Conservation (phyloP, 1,140 invertebrate species). For the Bombyx mandarina region DNA sequence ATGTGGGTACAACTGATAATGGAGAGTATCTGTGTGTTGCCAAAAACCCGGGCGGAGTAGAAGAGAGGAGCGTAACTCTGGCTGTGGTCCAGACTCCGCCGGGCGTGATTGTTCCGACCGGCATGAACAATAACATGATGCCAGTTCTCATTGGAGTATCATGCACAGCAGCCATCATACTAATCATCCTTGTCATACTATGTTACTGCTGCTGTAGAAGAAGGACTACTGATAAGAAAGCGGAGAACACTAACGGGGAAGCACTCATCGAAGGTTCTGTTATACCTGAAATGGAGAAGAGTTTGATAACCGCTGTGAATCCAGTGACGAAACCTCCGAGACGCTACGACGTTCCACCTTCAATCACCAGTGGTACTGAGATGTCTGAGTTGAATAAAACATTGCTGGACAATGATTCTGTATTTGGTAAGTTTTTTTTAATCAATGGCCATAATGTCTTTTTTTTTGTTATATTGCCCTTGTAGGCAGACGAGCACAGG, state of each 20-base stretch:
- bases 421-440: slow-evolving; percentile 76
- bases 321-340: slow-evolving; percentile 84
- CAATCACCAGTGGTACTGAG: slow-evolving; percentile 79
- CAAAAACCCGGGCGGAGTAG: slow-evolving; percentile 86
- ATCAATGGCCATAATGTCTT: not conserved
- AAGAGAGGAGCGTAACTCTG: slow-evolving; percentile 81
- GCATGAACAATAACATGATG: slow-evolving; percentile 63
- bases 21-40: slow-evolving; percentile 92
- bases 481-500: too few species aligned
- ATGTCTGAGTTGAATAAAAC: slow-evolving; percentile 85
- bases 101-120: slow-evolving; percentile 56
- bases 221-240: slow-evolving; percentile 66
- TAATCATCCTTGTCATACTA: slow-evolving; percentile 75
- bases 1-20: slow-evolving; percentile 80
- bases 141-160: slow-evolving; percentile 70
- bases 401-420: slow-evolving; percentile 79
- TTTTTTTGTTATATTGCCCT: not conserved
- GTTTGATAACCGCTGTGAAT: slow-evolving; percentile 84
- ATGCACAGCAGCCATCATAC: slow-evolving; percentile 70
- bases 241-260: slow-evolving; percentile 73
- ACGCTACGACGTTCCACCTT: slow-evolving; percentile 78
- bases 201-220: slow-evolving; percentile 79
- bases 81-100: slow-evolving; percentile 66
- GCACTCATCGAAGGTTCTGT: slow-evolving; percentile 74
- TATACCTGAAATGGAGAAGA: slow-evolving; percentile 83